A percentile compares a stretch with the other conserved stretches of the same genome.
phyloP scores from a whole-genome alignment of 2,888 invertebrate genomes.

The Podotricha telesiphe region DNA sequence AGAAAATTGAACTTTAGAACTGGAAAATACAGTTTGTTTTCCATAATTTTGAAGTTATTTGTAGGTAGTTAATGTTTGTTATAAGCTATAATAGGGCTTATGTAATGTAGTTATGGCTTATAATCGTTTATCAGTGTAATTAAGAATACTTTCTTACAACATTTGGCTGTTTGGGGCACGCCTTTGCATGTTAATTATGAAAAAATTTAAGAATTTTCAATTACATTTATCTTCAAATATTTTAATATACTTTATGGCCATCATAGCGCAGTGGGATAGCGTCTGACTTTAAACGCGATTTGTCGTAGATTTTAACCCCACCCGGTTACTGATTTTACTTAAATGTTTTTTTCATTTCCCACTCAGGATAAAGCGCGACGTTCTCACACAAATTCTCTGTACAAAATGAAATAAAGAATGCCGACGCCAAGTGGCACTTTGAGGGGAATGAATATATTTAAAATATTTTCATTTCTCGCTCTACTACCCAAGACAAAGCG shows the following conservation, averaged over 20 bases:
- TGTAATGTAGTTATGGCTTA: not conserved
- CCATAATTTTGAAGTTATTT: not conserved
- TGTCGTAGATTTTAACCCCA: no score
- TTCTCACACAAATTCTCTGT: no score
- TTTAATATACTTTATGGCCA: not conserved
- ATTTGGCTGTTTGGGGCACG: not conserved
- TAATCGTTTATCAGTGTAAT: constrained; percentile 7
- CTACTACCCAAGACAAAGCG: no score
- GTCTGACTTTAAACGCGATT: no score
- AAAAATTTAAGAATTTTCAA: constrained; percentile 26
- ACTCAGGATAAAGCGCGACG: no score
- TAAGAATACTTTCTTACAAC: not conserved
- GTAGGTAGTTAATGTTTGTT: not conserved
- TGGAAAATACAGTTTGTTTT: constrained; percentile 44
- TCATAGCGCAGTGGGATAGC: no score
- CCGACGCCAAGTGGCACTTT: no score
- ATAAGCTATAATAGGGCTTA: not conserved
- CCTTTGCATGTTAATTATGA: constrained; percentile 29
- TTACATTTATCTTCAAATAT: not conserved
- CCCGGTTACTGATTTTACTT: no score
- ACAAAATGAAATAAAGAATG: no score
- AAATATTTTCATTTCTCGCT: no score
- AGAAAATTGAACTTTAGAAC: constrained; percentile 50
- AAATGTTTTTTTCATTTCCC: no score
- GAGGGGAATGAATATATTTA: no score